These are phyloP conservation scores for Philypnodon macrostomus DNA, from an alignment of 2,797 vertebrate species.

Conservation along the genomic window DNA sequence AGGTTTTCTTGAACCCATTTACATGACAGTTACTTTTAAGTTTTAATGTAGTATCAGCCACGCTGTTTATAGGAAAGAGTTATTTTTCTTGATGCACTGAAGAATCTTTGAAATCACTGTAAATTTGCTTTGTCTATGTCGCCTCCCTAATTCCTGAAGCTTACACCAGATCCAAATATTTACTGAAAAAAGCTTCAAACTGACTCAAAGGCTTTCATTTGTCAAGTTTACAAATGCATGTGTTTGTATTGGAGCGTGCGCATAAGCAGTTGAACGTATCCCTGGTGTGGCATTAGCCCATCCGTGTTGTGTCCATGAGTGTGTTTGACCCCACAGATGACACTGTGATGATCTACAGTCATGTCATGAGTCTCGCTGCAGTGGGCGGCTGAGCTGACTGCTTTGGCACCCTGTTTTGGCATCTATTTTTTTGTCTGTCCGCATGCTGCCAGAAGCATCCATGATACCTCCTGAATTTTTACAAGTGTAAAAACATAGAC, in stretches of 20 bases:
- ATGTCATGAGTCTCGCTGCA: constrained; percentile 52
- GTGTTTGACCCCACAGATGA: constrained; percentile 39
- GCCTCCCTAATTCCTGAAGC: constrained; percentile 32
- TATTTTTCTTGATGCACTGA: no score
- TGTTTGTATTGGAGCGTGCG: constrained; percentile 14
- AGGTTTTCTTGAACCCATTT: no score
- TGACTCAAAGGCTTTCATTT: constrained; percentile 19
- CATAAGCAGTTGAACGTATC: constrained; percentile 3
- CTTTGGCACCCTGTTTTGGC: constrained; percentile 36
- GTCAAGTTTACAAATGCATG: constrained; percentile 10
- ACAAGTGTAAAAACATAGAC: constrained; percentile 31
- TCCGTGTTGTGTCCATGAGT: constrained; percentile 15
- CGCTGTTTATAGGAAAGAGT: no score
- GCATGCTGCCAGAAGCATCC: constrained; percentile 21
- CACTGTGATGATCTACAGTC: constrained; percentile 46
- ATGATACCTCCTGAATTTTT: constrained; percentile 47
- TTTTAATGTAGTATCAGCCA: no score
- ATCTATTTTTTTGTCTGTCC: constrained; percentile 9
- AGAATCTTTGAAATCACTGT: not conserved
- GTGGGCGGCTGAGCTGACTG: constrained; percentile 35
- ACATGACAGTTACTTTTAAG: no score
- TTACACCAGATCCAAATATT: constrained; percentile 37
- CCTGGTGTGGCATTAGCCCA: constrained; percentile 6
- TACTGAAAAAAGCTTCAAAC: constrained; percentile 32
- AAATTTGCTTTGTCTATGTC: constrained; percentile 13